phyloP scores from a whole-genome alignment of 2,113 vertebrate species.

The Loxodonta africana region DNA sequence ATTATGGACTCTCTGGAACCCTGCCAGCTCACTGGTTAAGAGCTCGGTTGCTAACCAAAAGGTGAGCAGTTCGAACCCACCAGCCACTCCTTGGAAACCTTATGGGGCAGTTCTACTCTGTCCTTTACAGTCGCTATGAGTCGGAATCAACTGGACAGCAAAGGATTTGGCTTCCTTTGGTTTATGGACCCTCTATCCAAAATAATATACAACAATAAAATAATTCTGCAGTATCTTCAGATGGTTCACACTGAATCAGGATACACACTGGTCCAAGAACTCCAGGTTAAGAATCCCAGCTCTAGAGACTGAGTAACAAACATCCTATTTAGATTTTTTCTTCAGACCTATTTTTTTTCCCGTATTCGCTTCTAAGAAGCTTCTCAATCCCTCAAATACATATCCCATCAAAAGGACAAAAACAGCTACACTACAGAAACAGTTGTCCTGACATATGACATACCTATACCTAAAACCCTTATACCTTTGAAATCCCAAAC shows the following conservation, averaged over 20 bases:
- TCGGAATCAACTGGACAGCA: no score
- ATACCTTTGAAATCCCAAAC: neutral
- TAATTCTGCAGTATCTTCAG: neutral
- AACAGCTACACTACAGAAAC: neutral
- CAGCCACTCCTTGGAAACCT: no score
- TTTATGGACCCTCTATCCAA: neutral
- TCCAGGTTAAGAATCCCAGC: neutral
- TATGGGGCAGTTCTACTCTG: no score
- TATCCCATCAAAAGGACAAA: neutral
- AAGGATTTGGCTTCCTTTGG: no score
- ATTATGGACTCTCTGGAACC: neutral
- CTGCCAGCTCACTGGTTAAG: no score
- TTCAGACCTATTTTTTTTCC: neutral
- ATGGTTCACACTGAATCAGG: neutral
- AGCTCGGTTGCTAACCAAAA: no score
- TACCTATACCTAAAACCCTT: neutral
- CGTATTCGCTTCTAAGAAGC: neutral
- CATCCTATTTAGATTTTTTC: neutral
- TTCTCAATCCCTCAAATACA: neutral
- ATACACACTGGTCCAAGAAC: neutral
- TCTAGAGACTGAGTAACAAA: neutral
- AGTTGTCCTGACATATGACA: neutral
- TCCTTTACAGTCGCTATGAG: no score
- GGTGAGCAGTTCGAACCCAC: no score
- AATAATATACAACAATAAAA: slow-evolving; percentile 4